Percentiles rank a stretch among this genome's conserved stretches.
Conservation (phyloP, 2,888 invertebrate species). For the Conops quadrifasciatus region DNA sequence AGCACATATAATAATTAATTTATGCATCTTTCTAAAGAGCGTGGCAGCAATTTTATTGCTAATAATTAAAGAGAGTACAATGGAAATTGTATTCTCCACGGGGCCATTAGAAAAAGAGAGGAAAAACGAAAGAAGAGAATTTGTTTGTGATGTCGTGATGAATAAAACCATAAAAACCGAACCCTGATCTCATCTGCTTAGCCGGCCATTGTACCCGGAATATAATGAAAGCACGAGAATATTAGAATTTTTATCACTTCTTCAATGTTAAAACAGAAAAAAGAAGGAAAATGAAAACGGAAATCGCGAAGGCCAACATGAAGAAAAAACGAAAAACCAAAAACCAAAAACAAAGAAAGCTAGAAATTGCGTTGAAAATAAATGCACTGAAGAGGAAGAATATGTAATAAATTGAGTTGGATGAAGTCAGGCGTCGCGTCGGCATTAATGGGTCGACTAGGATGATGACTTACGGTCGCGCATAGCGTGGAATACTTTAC, state of each 20-base stretch:
- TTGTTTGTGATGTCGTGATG: neutral
- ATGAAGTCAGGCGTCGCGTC: neutral
- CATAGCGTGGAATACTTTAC: too few relatives aligned
- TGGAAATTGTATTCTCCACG: too few relatives aligned
- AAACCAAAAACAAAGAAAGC: neutral
- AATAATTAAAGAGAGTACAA: too few relatives aligned
- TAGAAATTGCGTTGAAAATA: neutral
- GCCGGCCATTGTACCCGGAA: neutral
- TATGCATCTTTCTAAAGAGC: too few relatives aligned
- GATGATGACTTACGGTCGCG: too few relatives aligned
- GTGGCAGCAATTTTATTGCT: too few relatives aligned
- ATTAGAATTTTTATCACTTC: too few relatives aligned
- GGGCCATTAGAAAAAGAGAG: neutral
- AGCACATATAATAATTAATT: too few relatives aligned
- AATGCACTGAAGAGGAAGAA: neutral
- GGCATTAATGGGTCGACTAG: too few relatives aligned
- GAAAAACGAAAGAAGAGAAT: neutral
- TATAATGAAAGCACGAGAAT: neutral
- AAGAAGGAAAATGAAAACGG: conserved; percentile 3
- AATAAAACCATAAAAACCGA: neutral
- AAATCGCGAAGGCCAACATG: neutral
- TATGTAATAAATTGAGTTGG: neutral
- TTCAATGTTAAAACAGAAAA: neutral
- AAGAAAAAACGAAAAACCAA: neutral
- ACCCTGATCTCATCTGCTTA: neutral